Evolutionary conservation across 2,797 vertebrate species (phyloP).

Genomic region (Channa striata): DNA sequence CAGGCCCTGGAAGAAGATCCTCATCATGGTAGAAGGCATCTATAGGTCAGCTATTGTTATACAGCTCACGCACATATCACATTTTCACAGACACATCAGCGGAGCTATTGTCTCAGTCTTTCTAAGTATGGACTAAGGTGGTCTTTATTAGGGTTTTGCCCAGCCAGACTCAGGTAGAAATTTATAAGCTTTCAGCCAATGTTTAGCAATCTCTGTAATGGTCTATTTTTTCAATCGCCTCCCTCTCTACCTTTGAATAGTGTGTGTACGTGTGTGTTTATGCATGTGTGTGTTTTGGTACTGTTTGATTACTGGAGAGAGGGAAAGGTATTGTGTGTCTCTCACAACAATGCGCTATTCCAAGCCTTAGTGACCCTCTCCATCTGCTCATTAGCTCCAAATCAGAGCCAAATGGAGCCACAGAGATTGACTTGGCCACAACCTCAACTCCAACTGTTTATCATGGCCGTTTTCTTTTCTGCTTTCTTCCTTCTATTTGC

Average conservation of each 20-base stretch:
- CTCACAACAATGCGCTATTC: conserved; percentile 67
- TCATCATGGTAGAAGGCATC: conserved; percentile 95
- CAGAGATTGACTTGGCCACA: conserved; percentile 77
- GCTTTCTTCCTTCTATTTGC: conserved; percentile 35
- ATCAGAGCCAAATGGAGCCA: conserved; percentile 80
- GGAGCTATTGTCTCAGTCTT: conserved; percentile 18
- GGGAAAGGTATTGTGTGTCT: conserved; percentile 72
- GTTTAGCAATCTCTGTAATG: conserved; percentile 56
- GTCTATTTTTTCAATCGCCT: conserved; percentile 57
- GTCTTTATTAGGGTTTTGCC: conserved; percentile 25
- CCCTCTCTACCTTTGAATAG: conserved; percentile 61
- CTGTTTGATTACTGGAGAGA: conserved; percentile 66
- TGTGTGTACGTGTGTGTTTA: conserved; percentile 16
- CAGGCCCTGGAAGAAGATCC: conserved; percentile 95
- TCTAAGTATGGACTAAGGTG: conserved; percentile 24
- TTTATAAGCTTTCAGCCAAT: conserved; percentile 53
- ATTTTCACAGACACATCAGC: conserved; percentile 10
- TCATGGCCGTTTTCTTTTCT: conserved; percentile 53
- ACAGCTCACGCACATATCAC: conserved; percentile 11
- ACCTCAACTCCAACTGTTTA: conserved; percentile 66
- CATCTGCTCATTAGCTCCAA: conserved; percentile 83
- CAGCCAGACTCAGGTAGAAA: conserved; percentile 34
- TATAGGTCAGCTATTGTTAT: conserved; percentile 87
- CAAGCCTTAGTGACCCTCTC: conserved; percentile 75
- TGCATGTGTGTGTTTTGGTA: conserved; percentile 28